Percentiles rank a stretch among this genome's conserved stretches.
Evolutionary conservation across 2,888 invertebrate species (phyloP).

Genomic region (Drymonia ruficornis): DNA sequence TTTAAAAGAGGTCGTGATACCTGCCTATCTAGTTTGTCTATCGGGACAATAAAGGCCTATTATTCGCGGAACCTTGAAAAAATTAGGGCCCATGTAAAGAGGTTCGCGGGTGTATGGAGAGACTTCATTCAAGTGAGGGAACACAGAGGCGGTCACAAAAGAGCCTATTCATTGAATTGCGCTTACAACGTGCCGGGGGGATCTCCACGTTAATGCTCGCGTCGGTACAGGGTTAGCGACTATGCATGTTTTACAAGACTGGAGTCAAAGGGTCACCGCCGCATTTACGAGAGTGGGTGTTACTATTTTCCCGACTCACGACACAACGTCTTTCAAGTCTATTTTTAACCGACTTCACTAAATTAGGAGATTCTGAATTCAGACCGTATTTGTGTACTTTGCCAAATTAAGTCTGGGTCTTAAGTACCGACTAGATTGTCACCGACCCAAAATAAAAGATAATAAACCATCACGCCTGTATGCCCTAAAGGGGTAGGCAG

Average conservation of each 20-base stretch:
- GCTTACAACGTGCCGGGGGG: conserved; percentile 37
- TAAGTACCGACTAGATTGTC: too few relatives aligned
- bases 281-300: conserved; percentile 11
- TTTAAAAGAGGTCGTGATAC: conserved; percentile 29
- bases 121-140: conserved; percentile 47
- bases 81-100: conserved; percentile 48
- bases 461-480: too few relatives aligned
- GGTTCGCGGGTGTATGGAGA: conserved; percentile 37
- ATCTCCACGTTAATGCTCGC: conserved; percentile 22
- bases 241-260: conserved; percentile 39
- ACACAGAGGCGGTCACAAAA: conserved; percentile 57
- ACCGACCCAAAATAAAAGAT: too few relatives aligned
- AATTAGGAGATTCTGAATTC: too few relatives aligned
- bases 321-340: conserved; percentile 12
- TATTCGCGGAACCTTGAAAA: conserved; percentile 40
- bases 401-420: too few relatives aligned
- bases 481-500: too few relatives aligned
- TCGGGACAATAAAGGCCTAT: conserved; percentile 23
- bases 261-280: conserved; percentile 11
- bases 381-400: too few relatives aligned
- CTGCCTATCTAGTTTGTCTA: conserved; percentile 14
- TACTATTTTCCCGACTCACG: conserved; percentile 10
- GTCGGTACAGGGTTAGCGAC: conserved; percentile 21
- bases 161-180: conserved; percentile 56
- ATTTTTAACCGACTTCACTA: conserved; percentile 4